Conservation (phyloP, 1,140 invertebrate species). For the Onthophagus taurus region DNA sequence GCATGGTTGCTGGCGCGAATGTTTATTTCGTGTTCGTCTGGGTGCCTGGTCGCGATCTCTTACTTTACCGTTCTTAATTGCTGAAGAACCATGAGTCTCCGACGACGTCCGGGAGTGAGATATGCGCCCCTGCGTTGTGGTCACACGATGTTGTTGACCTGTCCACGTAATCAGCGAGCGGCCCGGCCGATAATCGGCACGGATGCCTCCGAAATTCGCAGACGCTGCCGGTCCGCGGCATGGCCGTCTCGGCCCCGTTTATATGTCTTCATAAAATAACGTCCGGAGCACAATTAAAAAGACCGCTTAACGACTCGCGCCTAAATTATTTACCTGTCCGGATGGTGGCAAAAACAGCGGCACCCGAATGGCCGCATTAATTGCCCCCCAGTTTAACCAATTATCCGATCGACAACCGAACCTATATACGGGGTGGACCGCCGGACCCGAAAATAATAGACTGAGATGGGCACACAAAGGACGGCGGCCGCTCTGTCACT, state of each 20-base stretch:
- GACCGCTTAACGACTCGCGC: conserved; percentile 7
- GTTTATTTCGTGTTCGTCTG: too few relatives aligned
- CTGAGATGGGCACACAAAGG: too few relatives aligned
- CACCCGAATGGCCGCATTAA: conserved; percentile 8
- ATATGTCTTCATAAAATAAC: conserved; percentile 14
- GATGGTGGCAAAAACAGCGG: conserved; percentile 9
- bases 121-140: too few relatives aligned
- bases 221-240: conserved; percentile 6
- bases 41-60: too few relatives aligned
- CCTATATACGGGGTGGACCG: too few relatives aligned
- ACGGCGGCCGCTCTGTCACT: too few relatives aligned
- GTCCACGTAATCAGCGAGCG: background rate
- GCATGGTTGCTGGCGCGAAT: too few relatives aligned
- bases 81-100: too few relatives aligned
- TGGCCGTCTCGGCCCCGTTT: conserved; percentile 7
- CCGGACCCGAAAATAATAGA: too few relatives aligned
- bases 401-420: conserved; percentile 14
- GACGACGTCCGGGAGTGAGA: too few relatives aligned
- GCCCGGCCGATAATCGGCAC: conserved; percentile 9
- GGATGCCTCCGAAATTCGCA: conserved; percentile 11
- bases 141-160: conserved; percentile 9
- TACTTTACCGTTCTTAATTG: too few relatives aligned
- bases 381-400: conserved; percentile 10
- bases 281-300: conserved; percentile 11
- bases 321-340: conserved; percentile 12